These are phyloP conservation scores for Channa maculata DNA, from an alignment of 2,113 vertebrate genomes.

Conservation along the genomic window DNA sequence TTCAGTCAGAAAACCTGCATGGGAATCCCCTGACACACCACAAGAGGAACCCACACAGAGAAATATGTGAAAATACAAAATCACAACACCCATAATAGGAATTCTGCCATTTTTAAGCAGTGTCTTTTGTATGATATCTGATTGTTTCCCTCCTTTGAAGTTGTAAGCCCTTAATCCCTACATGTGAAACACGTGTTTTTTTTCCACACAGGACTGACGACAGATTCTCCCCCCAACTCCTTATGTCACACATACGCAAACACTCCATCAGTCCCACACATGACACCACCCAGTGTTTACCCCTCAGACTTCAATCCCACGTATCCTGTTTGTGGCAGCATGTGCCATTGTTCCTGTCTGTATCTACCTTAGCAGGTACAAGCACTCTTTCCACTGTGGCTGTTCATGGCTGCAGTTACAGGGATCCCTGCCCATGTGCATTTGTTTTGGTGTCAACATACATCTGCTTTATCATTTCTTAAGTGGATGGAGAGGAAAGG, in stretches of 20 bases:
- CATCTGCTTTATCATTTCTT: constrained; percentile 54
- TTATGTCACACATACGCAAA: constrained; percentile 37
- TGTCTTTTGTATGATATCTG: constrained; percentile 74
- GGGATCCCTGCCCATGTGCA: constrained; percentile 27
- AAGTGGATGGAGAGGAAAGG: constrained; percentile 58
- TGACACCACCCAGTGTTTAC: constrained; percentile 76
- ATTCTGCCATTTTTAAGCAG: constrained; percentile 55
- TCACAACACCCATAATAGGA: constrained; percentile 47
- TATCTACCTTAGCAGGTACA: constrained; percentile 65
- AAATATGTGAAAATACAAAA: constrained; percentile 52
- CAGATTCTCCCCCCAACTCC: constrained; percentile 40
- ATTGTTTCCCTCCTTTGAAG: constrained; percentile 69
- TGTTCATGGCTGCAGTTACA: constrained; percentile 41
- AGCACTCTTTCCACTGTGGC: constrained; percentile 40
- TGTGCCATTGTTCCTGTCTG: constrained; percentile 55
- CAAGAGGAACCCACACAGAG: constrained; percentile 39
- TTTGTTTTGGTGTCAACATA: constrained; percentile 64
- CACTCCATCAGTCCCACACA: constrained; percentile 63
- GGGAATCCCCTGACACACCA: constrained; percentile 76
- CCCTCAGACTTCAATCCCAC: constrained; percentile 46
- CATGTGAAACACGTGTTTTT: constrained; percentile 57
- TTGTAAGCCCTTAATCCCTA: constrained; percentile 59
- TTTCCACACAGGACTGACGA: constrained; percentile 55
- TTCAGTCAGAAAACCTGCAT: constrained; percentile 73
- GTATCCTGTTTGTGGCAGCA: constrained; percentile 75